phyloP scores from a whole-genome alignment of 2,888 invertebrate species.

The Sthenelais limicola region DNA sequence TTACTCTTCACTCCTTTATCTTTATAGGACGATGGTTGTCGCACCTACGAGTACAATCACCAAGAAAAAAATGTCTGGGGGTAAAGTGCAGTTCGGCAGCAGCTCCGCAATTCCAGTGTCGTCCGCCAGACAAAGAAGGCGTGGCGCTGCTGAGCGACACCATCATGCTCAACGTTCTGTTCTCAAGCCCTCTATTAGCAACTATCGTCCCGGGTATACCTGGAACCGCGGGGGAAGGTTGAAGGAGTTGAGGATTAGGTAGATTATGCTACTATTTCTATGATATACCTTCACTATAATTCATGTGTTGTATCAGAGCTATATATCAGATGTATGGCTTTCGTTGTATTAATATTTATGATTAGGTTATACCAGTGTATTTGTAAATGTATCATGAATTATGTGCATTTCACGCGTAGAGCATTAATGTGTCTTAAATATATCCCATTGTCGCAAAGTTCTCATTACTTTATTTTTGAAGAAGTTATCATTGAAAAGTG shows the following conservation, averaged over 20 bases:
- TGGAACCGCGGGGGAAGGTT: constrained; percentile 69
- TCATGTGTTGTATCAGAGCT: no score
- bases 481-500: no score
- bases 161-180: background rate
- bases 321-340: no score
- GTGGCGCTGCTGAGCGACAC: background rate
- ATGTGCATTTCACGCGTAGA: no score
- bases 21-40: constrained; percentile 14
- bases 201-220: constrained; percentile 65
- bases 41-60: background rate
- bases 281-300: no score
- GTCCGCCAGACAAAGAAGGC: background rate
- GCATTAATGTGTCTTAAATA: no score
- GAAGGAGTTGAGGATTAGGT: constrained; percentile 68
- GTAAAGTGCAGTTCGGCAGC: background rate
- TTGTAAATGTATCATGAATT: no score
- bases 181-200: background rate
- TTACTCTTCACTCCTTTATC: background rate
- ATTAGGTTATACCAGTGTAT: no score
- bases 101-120: constrained; percentile 22
- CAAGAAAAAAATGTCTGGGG: background rate
- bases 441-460: no score
- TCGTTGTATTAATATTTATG: no score
- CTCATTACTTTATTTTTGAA: no score
- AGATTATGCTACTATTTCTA: constrained; percentile 4